These are phyloP conservation scores for Silurus glanis DNA, from an alignment of 2,113 vertebrate species.

Conservation along the genomic window DNA sequence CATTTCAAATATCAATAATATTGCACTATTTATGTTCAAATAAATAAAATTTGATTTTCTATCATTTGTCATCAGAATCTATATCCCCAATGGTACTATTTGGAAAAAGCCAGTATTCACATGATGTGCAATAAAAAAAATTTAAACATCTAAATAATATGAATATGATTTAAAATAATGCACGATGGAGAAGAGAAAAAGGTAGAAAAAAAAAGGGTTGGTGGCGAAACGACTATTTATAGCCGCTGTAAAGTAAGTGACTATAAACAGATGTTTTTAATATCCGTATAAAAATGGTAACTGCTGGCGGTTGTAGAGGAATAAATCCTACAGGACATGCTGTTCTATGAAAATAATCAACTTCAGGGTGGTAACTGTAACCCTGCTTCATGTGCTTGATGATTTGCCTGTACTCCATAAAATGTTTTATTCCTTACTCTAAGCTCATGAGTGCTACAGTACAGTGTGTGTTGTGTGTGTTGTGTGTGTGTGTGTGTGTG, in stretches of 20 bases:
- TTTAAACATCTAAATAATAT: background rate
- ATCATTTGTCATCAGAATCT: too few relatives aligned
- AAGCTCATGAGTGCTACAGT: too few relatives aligned
- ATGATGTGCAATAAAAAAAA: background rate
- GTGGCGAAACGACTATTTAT: background rate
- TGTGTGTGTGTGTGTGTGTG: too few relatives aligned
- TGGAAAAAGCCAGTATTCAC: background rate
- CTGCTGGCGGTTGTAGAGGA: background rate
- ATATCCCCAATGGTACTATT: background rate
- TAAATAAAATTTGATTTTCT: too few relatives aligned
- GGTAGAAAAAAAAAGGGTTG: background rate
- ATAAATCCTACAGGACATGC: background rate
- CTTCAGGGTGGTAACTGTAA: background rate
- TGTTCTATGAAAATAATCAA: background rate
- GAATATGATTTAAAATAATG: background rate
- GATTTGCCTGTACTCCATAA: background rate
- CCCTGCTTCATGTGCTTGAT: background rate
- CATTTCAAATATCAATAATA: too few relatives aligned
- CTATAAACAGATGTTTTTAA: conserved; percentile 3
- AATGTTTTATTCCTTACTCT: background rate
- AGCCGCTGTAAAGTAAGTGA: background rate
- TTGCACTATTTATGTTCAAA: too few relatives aligned
- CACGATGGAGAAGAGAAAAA: background rate
- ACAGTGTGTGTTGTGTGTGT: too few relatives aligned
- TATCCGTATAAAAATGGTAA: background rate